phyloP scores from a whole-genome alignment of 2,797 vertebrate species.

The Poeciliopsis gracilis region DNA sequence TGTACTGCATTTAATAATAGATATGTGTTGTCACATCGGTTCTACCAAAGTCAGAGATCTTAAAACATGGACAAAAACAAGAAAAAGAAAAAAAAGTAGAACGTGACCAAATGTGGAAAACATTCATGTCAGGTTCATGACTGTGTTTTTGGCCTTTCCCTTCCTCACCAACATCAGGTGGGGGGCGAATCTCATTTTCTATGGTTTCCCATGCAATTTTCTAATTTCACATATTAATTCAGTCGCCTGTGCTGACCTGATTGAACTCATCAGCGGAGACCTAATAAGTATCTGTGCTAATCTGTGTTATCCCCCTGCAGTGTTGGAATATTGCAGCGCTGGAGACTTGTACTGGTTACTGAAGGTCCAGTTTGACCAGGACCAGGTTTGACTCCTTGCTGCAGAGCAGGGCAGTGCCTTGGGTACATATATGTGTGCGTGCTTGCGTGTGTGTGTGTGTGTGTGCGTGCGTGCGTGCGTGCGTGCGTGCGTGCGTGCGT shows the following conservation, averaged over 20 bases:
- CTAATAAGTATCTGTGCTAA: constrained; percentile 24
- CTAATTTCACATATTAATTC: constrained; percentile 7
- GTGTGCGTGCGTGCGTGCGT: constrained; percentile 74
- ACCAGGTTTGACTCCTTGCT: constrained; percentile 85
- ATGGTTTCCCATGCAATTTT: constrained; percentile 7
- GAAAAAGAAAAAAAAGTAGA: too few relatives aligned
- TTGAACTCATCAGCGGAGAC: constrained; percentile 3
- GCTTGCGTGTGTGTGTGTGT: constrained; percentile 66
- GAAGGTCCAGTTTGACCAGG: constrained; percentile 79
- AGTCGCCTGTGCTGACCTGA: neutral
- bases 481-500: neutral
- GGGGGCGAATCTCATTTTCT: neutral
- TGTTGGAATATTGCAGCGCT: constrained; percentile 87
- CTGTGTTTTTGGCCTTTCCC: neutral
- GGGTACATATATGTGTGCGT: constrained; percentile 65
- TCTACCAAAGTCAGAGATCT: constrained; percentile 85
- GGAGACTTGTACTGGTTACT: constrained; percentile 88
- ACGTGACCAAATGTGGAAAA: neutral
- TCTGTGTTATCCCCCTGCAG: constrained; percentile 63
- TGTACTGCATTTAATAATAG: neutral
- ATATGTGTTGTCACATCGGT: constrained; percentile 72
- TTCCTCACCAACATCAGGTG: neutral
- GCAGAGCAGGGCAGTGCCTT: constrained; percentile 88
- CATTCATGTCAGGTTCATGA: neutral
- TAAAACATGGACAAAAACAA: constrained; percentile 82